phyloP scores from a whole-genome alignment of 2,113 vertebrate species.

The Cyanoderma ruficeps region DNA sequence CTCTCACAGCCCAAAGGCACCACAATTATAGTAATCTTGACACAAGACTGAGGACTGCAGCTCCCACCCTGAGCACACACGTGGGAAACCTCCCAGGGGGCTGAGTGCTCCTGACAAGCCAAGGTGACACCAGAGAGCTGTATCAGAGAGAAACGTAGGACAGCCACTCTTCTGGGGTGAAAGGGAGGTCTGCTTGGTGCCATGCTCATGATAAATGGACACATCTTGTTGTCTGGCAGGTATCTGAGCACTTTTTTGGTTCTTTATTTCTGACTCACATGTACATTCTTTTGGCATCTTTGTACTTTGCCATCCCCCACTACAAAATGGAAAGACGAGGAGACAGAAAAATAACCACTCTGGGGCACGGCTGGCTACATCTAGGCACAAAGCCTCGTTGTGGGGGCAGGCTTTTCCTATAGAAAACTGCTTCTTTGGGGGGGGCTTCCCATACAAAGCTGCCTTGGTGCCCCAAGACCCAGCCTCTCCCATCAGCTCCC shows the following conservation, averaged over 20 bases:
- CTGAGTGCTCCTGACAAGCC: not conserved
- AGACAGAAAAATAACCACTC: not conserved
- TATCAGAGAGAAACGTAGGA: not conserved
- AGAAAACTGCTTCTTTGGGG: not conserved
- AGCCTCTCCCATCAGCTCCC: not conserved
- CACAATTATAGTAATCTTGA: not conserved
- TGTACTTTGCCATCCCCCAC: not conserved
- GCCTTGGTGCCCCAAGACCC: fast-evolving
- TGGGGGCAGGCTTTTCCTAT: not conserved
- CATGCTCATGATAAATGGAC: not conserved
- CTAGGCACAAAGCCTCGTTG: not conserved
- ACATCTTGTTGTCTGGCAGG: not conserved
- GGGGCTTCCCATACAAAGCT: not conserved
- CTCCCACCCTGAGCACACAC: not conserved
- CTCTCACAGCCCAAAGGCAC: not conserved
- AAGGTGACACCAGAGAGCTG: not conserved
- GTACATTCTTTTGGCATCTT: not conserved
- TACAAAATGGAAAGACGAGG: fast-evolving
- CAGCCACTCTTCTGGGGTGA: not conserved
- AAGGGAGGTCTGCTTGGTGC: not conserved
- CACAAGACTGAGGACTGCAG: not conserved
- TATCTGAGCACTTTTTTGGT: not conserved
- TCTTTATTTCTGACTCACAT: not conserved
- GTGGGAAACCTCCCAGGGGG: fast-evolving
- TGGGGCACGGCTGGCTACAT: too few species aligned